Evolutionary conservation across 2,888 invertebrate species (phyloP).

Genomic region (Zygaena filipendulae): DNA sequence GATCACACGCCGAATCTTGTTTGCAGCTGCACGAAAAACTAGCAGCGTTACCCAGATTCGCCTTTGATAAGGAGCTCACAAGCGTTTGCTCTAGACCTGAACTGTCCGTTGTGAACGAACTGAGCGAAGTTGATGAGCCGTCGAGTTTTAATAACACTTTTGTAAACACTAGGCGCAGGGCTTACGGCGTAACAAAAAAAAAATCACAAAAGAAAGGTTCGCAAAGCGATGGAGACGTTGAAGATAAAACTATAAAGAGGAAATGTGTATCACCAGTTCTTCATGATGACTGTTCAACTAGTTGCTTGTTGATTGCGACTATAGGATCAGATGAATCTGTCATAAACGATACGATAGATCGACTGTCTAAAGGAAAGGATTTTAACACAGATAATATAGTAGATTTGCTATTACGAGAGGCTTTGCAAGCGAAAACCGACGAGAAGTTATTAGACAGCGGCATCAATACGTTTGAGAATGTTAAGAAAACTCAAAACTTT

Average conservation of each 20-base stretch:
- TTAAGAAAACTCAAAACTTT: slow-evolving; percentile 19
- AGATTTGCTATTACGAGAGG: slow-evolving; percentile 36
- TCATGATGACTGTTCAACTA: slow-evolving; percentile 23
- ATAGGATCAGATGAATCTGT: slow-evolving; percentile 32
- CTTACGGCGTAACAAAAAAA: slow-evolving; percentile 24
- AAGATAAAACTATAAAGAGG: too few species aligned
- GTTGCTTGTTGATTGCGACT: slow-evolving; percentile 32
- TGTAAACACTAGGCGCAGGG: slow-evolving; percentile 21
- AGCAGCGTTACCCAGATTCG: slow-evolving; percentile 28
- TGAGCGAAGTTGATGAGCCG: slow-evolving; percentile 30
- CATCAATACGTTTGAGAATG: slow-evolving; percentile 21
- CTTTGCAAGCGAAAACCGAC: slow-evolving; percentile 20
- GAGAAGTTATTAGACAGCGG: slow-evolving; percentile 22
- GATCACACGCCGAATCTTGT: neutral
- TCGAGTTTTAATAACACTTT: slow-evolving; percentile 18
- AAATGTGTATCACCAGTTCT: slow-evolving; percentile 21
- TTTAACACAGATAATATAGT: slow-evolving; percentile 29
- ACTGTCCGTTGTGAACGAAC: slow-evolving; percentile 37
- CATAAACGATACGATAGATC: slow-evolving; percentile 34
- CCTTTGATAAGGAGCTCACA: slow-evolving; percentile 28
- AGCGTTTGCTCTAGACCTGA: slow-evolving; percentile 31
- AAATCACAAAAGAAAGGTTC: too few species aligned
- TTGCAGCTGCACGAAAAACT: slow-evolving; percentile 47
- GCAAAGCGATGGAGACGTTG: too few species aligned
- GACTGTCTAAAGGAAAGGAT: slow-evolving; percentile 28